Percentiles rank a stretch among this genome's conserved stretches.
Conservation (phyloP, 2,888 invertebrate genomes). For the Synanthedon andrenaeformis region DNA sequence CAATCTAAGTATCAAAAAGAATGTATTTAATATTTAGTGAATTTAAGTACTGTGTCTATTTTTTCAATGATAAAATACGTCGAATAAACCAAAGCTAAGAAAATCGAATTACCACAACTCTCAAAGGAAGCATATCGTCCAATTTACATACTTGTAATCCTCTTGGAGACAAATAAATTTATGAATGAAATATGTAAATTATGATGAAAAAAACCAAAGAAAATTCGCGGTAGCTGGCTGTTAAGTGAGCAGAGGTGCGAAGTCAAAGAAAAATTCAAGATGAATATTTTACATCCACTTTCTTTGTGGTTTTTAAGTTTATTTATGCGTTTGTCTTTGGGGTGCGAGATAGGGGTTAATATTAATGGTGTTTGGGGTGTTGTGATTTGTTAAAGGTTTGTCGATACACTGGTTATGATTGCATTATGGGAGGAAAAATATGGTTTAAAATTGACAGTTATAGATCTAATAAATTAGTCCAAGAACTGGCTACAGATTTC, state of each 20-base stretch:
- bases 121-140: constrained; percentile 24
- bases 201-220: constrained; percentile 26
- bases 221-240: constrained; percentile 19
- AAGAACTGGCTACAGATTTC: no score
- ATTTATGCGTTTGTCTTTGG: constrained; percentile 36
- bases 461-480: no score
- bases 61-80: no score
- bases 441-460: no score
- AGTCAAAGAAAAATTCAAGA: constrained; percentile 26
- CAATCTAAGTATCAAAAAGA: no score
- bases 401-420: not conserved
- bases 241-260: constrained; percentile 41
- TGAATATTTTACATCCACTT: constrained; percentile 51
- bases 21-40: no score
- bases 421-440: no score
- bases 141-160: constrained; percentile 54
- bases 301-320: constrained; percentile 48
- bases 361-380: constrained; percentile 32
- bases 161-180: constrained; percentile 34
- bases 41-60: no score
- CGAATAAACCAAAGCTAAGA: not conserved
- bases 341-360: constrained; percentile 33
- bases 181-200: constrained; percentile 51
- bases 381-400: not conserved
- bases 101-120: constrained; percentile 5